Conservation (phyloP, 92 coral and sea anemone genomes). For the Virgularia gustaviana region DNA sequence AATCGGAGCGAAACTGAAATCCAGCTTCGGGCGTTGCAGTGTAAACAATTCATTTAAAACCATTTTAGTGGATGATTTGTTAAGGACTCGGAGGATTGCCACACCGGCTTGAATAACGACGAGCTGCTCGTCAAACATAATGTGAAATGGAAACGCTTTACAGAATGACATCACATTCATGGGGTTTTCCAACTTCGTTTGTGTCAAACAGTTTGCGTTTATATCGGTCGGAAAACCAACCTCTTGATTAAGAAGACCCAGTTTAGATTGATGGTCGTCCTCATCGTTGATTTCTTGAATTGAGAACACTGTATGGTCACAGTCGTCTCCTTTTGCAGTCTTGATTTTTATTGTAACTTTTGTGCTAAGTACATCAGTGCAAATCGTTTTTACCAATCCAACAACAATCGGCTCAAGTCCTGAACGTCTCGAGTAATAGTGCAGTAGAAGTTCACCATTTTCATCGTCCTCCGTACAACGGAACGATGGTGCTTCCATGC, state of each 20-base stretch:
- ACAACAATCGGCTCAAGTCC: constrained; percentile 92
- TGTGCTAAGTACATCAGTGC: constrained; percentile 71
- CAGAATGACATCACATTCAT: constrained; percentile 84
- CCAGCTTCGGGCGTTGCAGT: constrained; percentile 75
- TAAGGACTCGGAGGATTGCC: constrained; percentile 66
- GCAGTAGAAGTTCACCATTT: constrained; percentile 75
- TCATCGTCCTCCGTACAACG: constrained; percentile 88
- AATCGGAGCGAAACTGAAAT: constrained; percentile 65
- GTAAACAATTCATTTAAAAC: constrained; percentile 76
- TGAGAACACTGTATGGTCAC: constrained; percentile 78
- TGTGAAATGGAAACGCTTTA: constrained; percentile 93
- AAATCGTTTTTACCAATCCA: constrained; percentile 93
- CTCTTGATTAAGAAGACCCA: constrained; percentile 63
- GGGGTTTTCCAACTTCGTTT: constrained; percentile 22
- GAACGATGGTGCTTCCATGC: constrained; percentile 98
- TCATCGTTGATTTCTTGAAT: constrained; percentile 67
- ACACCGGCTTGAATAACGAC: constrained; percentile 84
- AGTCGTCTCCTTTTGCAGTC: constrained; percentile 51
- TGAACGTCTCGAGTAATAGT: constrained; percentile 79
- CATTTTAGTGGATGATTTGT: constrained; percentile 53
- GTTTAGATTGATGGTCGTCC: constrained; percentile 67
- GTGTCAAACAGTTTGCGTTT: constrained; percentile 21
- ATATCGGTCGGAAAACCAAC: constrained; percentile 15
- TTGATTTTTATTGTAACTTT: constrained; percentile 62
- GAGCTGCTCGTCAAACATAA: constrained; percentile 86